Base-by-base conservation (phyloP, 53 echinoderm and acorn worm genomes). In the Stichopus horrens region DNA sequence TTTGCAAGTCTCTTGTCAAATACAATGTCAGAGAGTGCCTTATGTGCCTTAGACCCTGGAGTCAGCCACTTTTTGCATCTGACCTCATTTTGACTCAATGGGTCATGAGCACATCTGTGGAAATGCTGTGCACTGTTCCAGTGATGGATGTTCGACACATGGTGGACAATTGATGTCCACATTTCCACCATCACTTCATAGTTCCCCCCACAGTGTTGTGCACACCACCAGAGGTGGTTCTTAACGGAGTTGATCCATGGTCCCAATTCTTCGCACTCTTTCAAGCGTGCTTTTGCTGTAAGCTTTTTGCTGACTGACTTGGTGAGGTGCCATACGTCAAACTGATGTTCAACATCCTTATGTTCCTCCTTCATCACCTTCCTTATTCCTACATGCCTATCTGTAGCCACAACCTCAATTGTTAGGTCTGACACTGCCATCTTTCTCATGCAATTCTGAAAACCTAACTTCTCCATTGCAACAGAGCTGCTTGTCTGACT, bases 201-300 rank as follows among this genome's bases (percentile, higher is more conserved):
- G 52, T 92, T 77, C 75, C 89, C 89, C 18, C 78, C 23, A 55
- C 92, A 92, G 14, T 83, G 59, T 54, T 73, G 19, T 53, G 89
- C 58, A 58, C 76, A 16, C 82, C 83, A 92, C 92, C 92, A 92
- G 51, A 92, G 23, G 74, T 92, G 92, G 56, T 86, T 76, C 10
- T 59, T 55, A n/a, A 92, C 65, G 23, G 85, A 54, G 6, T 73
- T 73, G 14, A 89, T 83, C 92, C 92, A 89, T 8, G 65, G 75
- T 20, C 37, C n/a, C 20, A 92, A 55, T 14, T 89, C 89, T 9
- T 83, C 57, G 60, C 84, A 89, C 7, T 73, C 88, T 76, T 84
- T 89, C 13, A 54, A 20, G 4, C 76, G 86, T 1, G 85, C 76
- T 56, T 89, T 89, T 23, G 54, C 63, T 55, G 21, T 58, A 9